Evolutionary conservation across 2,888 invertebrate genomes (phyloP).

Genomic region (Cepaea hortensis): DNA sequence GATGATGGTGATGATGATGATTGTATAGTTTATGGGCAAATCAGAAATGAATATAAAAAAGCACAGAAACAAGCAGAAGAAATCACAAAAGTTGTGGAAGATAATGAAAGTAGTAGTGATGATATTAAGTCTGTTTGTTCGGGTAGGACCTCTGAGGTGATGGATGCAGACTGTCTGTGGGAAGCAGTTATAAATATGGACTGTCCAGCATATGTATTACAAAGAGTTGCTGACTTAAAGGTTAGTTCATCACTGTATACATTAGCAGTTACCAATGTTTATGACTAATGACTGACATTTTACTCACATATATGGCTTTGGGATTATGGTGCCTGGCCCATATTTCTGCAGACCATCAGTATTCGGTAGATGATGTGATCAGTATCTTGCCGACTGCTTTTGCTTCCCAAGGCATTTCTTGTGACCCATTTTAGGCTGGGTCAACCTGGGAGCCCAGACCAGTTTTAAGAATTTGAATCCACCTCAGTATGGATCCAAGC

Average conservation of each 20-base stretch:
- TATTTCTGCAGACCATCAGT: too few relatives aligned
- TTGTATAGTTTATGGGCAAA: conserved; percentile 34
- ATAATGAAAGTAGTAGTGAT: neutral
- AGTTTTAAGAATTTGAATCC: too few relatives aligned
- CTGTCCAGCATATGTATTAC: conserved; percentile 28
- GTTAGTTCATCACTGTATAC: conserved; percentile 24
- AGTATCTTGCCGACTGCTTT: too few relatives aligned
- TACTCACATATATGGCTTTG: too few relatives aligned
- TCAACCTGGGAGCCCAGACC: too few relatives aligned
- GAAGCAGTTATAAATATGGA: conserved; percentile 54
- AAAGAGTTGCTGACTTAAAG: conserved; percentile 50
- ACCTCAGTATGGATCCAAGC: too few relatives aligned
- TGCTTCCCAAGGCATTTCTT: too few relatives aligned
- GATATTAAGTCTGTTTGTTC: neutral
- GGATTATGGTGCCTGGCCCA: too few relatives aligned
- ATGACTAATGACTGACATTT: too few relatives aligned
- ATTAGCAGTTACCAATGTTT: too few relatives aligned
- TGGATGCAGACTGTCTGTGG: conserved; percentile 42
- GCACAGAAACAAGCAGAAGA: neutral
- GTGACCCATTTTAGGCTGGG: too few relatives aligned
- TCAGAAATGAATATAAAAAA: neutral
- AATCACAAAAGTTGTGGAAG: neutral
- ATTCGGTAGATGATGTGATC: too few relatives aligned
- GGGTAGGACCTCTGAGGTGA: neutral
- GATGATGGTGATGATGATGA: conserved; percentile 43